phyloP scores from a whole-genome alignment of 1,140 invertebrate genomes.

The Cyrtorhinus lividipennis region DNA sequence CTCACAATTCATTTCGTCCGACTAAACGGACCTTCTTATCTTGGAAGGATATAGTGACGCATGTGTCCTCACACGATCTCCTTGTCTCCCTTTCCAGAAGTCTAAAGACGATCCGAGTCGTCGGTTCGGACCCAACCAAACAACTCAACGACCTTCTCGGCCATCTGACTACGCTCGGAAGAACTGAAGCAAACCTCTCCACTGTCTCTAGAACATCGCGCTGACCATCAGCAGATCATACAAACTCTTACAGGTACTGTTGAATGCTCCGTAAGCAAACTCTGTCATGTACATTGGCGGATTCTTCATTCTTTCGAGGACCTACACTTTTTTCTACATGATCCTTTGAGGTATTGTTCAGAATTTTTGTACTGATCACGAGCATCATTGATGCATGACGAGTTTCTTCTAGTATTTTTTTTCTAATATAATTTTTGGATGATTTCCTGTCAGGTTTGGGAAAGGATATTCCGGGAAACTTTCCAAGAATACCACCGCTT shows the following conservation, averaged over 20 bases:
- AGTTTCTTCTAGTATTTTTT: no score
- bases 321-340: no score
- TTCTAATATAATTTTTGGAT: neutral
- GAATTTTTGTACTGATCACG: neutral
- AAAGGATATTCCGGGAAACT: slow-evolving; percentile 70
- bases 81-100: slow-evolving; percentile 28
- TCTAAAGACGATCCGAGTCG: slow-evolving; percentile 30
- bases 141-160: slow-evolving; percentile 57
- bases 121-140: slow-evolving; percentile 42
- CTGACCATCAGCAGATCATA: slow-evolving; percentile 28
- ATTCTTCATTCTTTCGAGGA: no score
- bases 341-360: no score
- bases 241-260: slow-evolving; percentile 27
- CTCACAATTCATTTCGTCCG: no score
- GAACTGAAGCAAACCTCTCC: slow-evolving; percentile 52
- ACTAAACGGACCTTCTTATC: no score
- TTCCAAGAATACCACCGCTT: slow-evolving; percentile 74
- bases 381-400: slow-evolving; percentile 25
- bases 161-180: slow-evolving; percentile 54
- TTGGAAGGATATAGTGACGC: no score
- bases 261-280: no score
- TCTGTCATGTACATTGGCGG: no score
- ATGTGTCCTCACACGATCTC: no score
- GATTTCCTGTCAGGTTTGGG: slow-evolving; percentile 63
- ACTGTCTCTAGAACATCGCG: slow-evolving; percentile 42